These are phyloP conservation scores for Lepeophtheirus nordmannii DNA, from an alignment of 2,888 invertebrate genomes.

Conservation along the genomic window DNA sequence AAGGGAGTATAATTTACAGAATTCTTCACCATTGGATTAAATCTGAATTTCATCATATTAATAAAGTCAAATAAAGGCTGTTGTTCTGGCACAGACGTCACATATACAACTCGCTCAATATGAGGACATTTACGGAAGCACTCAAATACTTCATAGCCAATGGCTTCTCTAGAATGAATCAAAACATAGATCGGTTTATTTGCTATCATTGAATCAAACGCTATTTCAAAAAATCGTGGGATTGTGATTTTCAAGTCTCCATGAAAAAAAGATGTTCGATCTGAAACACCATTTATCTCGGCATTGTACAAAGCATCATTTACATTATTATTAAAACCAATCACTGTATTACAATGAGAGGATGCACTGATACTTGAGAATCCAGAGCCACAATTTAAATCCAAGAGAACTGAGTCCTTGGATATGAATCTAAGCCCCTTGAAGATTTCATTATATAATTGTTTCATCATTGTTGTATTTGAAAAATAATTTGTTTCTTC, in stretches of 20 bases:
- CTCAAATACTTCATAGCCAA: conserved; percentile 1
- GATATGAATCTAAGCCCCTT: neutral
- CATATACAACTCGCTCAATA: neutral
- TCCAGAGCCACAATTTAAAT: neutral
- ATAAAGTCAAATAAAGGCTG: neutral
- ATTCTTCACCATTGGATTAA: neutral
- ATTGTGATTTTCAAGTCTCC: neutral
- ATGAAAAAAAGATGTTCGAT: neutral
- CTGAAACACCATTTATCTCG: neutral
- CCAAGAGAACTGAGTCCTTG: neutral
- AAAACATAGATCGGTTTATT: neutral
- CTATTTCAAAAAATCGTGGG: neutral
- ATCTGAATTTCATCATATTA: neutral
- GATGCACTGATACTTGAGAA: neutral
- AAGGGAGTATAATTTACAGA: neutral
- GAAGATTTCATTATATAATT: neutral
- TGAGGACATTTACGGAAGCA: neutral
- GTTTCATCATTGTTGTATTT: neutral
- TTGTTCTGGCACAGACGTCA: neutral
- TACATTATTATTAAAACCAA: neutral
- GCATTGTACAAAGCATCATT: conserved; percentile 5
- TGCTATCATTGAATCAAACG: neutral
- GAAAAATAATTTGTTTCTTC: neutral
- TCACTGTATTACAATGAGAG: neutral
- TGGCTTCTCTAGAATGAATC: neutral